Conservation (phyloP, 2,888 invertebrate species). For the Bombyx huttoni region DNA sequence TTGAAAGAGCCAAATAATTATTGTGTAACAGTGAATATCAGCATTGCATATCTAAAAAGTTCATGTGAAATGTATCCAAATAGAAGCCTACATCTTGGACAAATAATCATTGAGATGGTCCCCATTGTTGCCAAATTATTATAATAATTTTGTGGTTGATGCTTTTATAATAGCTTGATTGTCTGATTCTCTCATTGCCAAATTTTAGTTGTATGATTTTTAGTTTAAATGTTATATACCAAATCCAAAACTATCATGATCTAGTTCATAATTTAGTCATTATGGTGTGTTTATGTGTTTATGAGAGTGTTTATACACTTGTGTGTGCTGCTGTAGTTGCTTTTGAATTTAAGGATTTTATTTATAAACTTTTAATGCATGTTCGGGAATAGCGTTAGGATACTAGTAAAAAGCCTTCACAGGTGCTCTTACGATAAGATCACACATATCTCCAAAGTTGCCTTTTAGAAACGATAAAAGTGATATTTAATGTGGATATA, state of each 20-base stretch:
- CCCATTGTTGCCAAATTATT: conserved; percentile 4
- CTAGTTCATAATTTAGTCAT: conserved; percentile 70
- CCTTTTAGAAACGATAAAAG: conserved; percentile 68
- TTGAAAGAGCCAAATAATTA: conserved; percentile 9
- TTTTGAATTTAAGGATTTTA: conserved; percentile 41
- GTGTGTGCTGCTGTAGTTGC: conserved; percentile 65
- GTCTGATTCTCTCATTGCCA: conserved; percentile 69
- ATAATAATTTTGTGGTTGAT: conserved; percentile 11
- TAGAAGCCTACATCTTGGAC: conserved; percentile 17
- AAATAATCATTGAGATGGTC: background rate
- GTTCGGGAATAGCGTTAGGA: conserved; percentile 46
- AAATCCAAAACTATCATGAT: conserved; percentile 53
- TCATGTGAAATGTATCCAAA: conserved; percentile 1
- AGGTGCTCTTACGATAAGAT: conserved; percentile 65
- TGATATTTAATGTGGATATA: conserved; percentile 55
- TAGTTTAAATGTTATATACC: conserved; percentile 56
- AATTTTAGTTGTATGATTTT: conserved; percentile 61
- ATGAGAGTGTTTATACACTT: conserved; percentile 45
- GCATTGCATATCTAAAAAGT: background rate
- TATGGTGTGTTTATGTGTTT: conserved; percentile 67
- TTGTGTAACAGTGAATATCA: background rate
- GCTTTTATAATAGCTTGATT: conserved; percentile 39
- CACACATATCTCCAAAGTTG: conserved; percentile 69
- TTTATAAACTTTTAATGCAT: conserved; percentile 41
- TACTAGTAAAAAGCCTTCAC: conserved; percentile 53